Evolutionary conservation across 2,797 vertebrate genomes (phyloP), one percentile per base, ranked within the genome.

Genomic region (Heteromormyrus szaboi): DNA sequence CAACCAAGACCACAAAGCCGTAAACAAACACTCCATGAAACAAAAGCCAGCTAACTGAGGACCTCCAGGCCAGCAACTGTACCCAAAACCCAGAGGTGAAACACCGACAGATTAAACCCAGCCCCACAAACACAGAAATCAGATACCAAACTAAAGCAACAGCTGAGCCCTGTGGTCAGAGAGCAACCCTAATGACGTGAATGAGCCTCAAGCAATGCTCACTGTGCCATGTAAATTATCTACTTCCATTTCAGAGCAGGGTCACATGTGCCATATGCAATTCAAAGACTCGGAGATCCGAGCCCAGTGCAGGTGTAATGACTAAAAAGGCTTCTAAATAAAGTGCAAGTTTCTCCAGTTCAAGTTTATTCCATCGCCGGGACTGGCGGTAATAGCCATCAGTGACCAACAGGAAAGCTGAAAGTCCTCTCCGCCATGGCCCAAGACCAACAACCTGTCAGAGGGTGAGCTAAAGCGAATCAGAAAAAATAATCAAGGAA

Each of bases 401-500:
- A 53, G 29, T 76, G 44, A 72, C 29, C 83, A n/a, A 59, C n/a
- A 33, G 41, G 25, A 25, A 51, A 68, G 87, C 84, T 85, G 83
- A 89, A 90, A 88, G 85, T 76, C 19, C 89, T 88, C 91, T 65
- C 81, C 46, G 88, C 62, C 19, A n/a, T 89, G 91, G 85, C 89
- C 41, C 19, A 25, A 56, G 19, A 87, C 88, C 91, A 88, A 85
- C 68, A 81, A 88, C 86, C 33, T 33, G 90, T 91, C 92, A 92
- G 89, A 90, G 86, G 41, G 33, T 87, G 56, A 87, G 86, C 86
- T 87, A 48, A 87, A 87, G 54, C 17, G 87, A 88, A 90, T 83
- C 79, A 83, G 89, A 65, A 90, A 79, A 90, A 86, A 90, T 90
- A 92, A 93, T 93, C 88, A 92, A 89, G 90, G 53, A 62, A 46